Evolutionary conservation across 2,797 vertebrate genomes (phyloP).

Genomic region (Neopelma chrysocephalum): DNA sequence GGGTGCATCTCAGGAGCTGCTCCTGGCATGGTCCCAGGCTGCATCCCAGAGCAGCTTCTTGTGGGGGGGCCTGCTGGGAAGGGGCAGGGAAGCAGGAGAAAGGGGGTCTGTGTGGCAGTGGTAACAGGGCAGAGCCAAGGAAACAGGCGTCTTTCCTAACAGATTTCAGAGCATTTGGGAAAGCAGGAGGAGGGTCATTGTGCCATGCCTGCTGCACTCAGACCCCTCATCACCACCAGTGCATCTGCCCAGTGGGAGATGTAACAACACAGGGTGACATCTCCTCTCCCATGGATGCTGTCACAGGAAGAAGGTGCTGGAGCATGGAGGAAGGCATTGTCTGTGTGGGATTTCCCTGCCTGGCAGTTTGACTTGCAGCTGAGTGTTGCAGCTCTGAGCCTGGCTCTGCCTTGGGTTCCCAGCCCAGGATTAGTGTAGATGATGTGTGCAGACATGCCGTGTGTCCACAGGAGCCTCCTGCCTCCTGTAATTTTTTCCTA

Average conservation of each 20-base stretch:
- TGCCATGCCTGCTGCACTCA: fast-evolving
- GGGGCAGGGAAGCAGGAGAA: background rate
- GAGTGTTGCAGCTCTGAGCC: background rate
- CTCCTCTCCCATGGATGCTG: background rate
- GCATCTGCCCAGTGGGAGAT: background rate
- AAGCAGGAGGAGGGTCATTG: background rate
- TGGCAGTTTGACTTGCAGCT: background rate
- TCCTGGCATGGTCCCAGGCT: background rate
- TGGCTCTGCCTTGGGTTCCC: background rate
- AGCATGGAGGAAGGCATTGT: background rate
- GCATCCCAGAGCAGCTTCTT: background rate
- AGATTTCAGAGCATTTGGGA: background rate
- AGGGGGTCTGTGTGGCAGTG: background rate
- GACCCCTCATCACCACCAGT: fast-evolving
- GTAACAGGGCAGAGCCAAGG: background rate
- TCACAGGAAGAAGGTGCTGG: background rate
- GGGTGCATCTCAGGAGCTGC: fast-evolving
- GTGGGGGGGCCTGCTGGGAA: background rate
- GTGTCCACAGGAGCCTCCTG: background rate
- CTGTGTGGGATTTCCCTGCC: background rate
- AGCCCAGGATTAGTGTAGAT: background rate
- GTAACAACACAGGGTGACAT: fast-evolving
- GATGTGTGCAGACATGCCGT: background rate
- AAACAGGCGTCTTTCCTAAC: fast-evolving
- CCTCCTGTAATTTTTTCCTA: background rate